Evolutionary conservation across 2,113 vertebrate species (phyloP).

Genomic region (Prionailurus bengalensis): DNA sequence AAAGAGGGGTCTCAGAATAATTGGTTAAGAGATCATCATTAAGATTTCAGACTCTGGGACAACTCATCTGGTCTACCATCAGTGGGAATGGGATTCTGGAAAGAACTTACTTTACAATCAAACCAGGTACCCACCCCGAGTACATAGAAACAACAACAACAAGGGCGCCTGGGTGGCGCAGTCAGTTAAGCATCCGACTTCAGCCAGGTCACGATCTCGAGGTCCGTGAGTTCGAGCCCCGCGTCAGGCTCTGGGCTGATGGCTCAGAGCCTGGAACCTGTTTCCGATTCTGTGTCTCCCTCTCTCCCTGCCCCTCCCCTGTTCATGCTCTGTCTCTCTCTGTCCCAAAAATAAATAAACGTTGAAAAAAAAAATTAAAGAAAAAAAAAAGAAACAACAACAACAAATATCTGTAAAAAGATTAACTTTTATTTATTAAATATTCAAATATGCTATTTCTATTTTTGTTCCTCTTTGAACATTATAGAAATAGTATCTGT

Average conservation of each 20-base stretch:
- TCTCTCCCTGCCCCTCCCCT: too few relatives aligned
- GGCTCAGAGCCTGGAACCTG: too few relatives aligned
- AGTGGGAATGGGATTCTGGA: not conserved
- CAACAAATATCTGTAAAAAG: not conserved
- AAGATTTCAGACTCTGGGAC: not conserved
- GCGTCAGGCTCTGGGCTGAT: too few relatives aligned
- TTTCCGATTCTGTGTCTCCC: too few relatives aligned
- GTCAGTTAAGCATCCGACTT: too few relatives aligned
- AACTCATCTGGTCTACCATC: not conserved
- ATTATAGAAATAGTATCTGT: not conserved
- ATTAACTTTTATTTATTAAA: not conserved
- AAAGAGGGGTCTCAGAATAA: not conserved
- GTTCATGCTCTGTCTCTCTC: too few relatives aligned
- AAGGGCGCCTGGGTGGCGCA: not conserved
- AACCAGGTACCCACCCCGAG: not conserved
- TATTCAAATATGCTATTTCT: not conserved
- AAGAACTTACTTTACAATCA: conserved; percentile 8
- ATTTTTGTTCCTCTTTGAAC: not conserved
- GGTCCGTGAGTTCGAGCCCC: too few relatives aligned
- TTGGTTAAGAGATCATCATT: not conserved
- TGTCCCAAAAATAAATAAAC: too few relatives aligned
- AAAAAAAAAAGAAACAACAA: not conserved
- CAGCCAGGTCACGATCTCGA: too few relatives aligned
- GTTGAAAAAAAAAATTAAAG: too few relatives aligned
- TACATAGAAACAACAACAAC: not conserved